Evolutionary conservation across 2,888 invertebrate species (phyloP).

Genomic region (Chrysotoxum bicinctum): DNA sequence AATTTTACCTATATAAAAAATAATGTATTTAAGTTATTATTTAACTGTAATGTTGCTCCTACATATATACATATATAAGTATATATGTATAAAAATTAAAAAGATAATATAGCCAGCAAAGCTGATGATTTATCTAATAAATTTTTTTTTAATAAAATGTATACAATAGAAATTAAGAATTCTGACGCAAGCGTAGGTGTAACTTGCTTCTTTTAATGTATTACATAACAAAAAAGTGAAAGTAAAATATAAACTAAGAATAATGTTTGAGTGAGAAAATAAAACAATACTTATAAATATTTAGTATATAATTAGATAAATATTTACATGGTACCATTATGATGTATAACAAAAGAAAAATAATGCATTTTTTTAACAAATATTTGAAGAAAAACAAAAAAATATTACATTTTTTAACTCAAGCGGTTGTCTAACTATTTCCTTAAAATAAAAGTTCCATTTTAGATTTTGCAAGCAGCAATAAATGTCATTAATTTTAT

Average conservation of each 20-base stretch:
- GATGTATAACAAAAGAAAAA: constrained; percentile 54
- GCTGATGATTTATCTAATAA: not conserved
- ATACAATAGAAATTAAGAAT: constrained; percentile 36
- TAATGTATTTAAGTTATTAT: not conserved
- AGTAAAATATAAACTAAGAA: constrained; percentile 70
- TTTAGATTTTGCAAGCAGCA: constrained; percentile 70
- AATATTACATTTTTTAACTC: constrained; percentile 70
- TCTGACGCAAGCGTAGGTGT: constrained; percentile 27
- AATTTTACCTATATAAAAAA: not conserved
- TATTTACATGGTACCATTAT: constrained; percentile 71
- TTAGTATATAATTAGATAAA: constrained; percentile 67
- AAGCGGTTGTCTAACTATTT: constrained; percentile 72
- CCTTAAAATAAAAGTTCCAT: constrained; percentile 67
- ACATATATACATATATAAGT: not conserved
- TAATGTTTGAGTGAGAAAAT: constrained; percentile 81
- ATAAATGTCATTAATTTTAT: constrained; percentile 54
- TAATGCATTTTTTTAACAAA: constrained; percentile 63
- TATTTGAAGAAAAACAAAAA: constrained; percentile 56
- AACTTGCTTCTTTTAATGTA: constrained; percentile 56
- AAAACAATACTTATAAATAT: constrained; percentile 80
- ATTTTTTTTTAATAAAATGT: constrained; percentile 19
- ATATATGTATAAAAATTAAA: not conserved
- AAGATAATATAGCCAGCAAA: constrained; percentile 1
- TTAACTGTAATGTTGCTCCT: not conserved
- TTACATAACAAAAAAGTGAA: constrained; percentile 1